phyloP scores from a whole-genome alignment of 2,888 invertebrate genomes.

The Sclerodermus sp. region DNA sequence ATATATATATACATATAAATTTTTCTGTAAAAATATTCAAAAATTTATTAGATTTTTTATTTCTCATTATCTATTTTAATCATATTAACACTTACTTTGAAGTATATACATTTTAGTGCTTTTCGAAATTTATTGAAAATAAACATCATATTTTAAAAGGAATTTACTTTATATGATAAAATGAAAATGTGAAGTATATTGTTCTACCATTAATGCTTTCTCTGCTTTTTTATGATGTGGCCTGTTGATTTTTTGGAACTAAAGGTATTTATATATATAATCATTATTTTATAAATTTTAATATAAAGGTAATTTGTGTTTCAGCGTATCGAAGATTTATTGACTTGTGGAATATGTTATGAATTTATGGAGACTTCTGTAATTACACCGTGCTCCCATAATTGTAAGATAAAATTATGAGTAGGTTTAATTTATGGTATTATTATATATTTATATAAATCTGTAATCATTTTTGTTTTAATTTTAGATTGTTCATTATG shows the following conservation, averaged over 20 bases:
- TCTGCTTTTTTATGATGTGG: conserved; percentile 30
- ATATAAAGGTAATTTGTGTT: not conserved
- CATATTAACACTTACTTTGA: too few relatives aligned
- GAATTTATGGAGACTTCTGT: conserved; percentile 60
- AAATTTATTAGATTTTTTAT: too few relatives aligned
- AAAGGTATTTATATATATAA: conserved; percentile 31
- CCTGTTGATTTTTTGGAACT: conserved; percentile 40
- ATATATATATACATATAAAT: too few relatives aligned
- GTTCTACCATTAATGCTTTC: too few relatives aligned
- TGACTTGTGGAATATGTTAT: conserved; percentile 61
- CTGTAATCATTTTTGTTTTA: conserved; percentile 9
- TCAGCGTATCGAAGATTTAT: conserved; percentile 56
- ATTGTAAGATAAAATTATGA: conserved; percentile 56
- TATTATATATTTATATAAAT: not conserved
- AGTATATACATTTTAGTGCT: too few relatives aligned
- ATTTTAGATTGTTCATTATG: conserved; percentile 61
- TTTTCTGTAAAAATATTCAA: too few relatives aligned
- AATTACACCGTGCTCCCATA: conserved; percentile 60
- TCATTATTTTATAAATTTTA: not conserved
- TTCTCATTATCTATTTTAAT: too few relatives aligned
- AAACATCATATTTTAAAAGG: too few relatives aligned
- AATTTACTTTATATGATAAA: too few relatives aligned
- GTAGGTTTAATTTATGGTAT: not conserved
- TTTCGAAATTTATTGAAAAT: too few relatives aligned
- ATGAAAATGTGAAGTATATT: too few relatives aligned